phyloP scores from a whole-genome alignment of 2,797 vertebrate genomes.

The Bradypus variegatus region DNA sequence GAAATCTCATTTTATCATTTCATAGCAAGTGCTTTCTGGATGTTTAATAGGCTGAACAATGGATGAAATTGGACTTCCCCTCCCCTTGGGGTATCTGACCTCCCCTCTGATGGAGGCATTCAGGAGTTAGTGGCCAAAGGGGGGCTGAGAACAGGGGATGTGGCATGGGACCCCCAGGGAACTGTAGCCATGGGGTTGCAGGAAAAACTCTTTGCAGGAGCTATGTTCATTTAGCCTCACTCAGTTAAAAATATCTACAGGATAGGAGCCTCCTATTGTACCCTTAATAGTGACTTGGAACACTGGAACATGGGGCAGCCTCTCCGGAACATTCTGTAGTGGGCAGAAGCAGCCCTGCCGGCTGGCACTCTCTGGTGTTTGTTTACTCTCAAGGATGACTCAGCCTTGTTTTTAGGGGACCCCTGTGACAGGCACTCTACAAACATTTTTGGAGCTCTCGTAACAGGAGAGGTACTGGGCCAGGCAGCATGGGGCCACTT shows the following conservation, averaged over 20 bases:
- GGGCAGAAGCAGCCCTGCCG: no score
- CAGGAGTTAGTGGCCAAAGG: not conserved
- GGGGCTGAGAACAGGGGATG: accelerated
- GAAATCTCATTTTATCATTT: not conserved
- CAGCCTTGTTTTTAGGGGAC: not conserved
- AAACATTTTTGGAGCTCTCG: not conserved
- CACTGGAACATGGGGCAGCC: not conserved
- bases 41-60: not conserved
- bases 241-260: accelerated
- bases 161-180: no score
- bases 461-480: no score
- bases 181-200: no score
- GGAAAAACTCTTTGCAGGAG: not conserved
- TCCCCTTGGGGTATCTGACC: accelerated
- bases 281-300: not conserved
- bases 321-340: not conserved
- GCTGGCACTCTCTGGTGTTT: not conserved
- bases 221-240: no score
- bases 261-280: not conserved
- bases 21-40: no score
- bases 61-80: accelerated
- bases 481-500: not conserved
- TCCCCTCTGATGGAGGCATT: no score
- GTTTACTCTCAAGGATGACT: not conserved
- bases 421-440: not conserved